Evolutionary conservation across 2,888 invertebrate species (phyloP).

Genomic region (Pheosia gnoma): DNA sequence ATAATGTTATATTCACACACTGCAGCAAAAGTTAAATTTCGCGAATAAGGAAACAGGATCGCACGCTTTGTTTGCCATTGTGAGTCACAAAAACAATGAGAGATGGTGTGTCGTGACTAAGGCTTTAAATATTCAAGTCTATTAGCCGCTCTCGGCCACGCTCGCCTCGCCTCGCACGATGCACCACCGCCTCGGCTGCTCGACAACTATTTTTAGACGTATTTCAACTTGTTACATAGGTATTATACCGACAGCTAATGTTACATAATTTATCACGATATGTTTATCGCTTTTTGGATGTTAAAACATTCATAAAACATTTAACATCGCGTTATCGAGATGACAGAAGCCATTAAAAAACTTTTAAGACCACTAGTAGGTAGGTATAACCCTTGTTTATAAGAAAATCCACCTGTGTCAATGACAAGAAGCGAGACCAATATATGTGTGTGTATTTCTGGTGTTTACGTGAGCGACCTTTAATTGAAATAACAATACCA

Average conservation of each 20-base stretch:
- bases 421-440: constrained; percentile 6
- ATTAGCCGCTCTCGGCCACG: constrained; percentile 58
- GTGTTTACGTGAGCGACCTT: constrained; percentile 13
- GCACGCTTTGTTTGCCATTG: constrained; percentile 55
- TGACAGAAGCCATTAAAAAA: constrained; percentile 23
- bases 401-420: constrained; percentile 8
- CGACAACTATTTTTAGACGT: constrained; percentile 45
- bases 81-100: constrained; percentile 71
- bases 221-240: constrained; percentile 38
- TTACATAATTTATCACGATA: constrained; percentile 39
- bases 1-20: constrained; percentile 1
- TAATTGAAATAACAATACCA: constrained; percentile 5
- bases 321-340: constrained; percentile 25
- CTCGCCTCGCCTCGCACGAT: constrained; percentile 26
- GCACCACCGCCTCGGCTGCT: constrained; percentile 29
- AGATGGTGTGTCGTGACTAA: constrained; percentile 72
- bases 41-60: constrained; percentile 57
- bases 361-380: constrained; percentile 13
- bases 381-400: background rate
- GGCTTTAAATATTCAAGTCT: constrained; percentile 75
- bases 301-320: constrained; percentile 11
- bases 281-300: constrained; percentile 9
- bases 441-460: constrained; percentile 7
- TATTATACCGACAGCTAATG: constrained; percentile 29
- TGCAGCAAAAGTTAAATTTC: constrained; percentile 33